Conservation (phyloP, 1,140 invertebrate genomes). For the Nixonia krombeini region DNA sequence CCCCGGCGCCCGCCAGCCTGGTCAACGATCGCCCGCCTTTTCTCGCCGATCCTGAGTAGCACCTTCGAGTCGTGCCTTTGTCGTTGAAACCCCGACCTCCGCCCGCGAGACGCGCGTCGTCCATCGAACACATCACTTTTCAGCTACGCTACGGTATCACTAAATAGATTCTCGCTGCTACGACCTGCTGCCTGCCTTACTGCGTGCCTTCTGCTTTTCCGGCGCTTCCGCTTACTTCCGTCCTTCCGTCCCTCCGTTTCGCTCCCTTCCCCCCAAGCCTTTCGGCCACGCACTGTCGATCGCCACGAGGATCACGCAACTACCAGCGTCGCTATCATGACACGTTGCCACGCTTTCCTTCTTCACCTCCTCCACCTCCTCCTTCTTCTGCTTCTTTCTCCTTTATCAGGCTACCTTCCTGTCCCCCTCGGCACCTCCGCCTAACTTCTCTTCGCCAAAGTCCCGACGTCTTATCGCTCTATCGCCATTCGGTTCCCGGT, state of each 20-base stretch:
- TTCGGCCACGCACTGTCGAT: conserved; percentile 23
- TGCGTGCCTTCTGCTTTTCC: conserved; percentile 4
- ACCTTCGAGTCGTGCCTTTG: conserved; percentile 36
- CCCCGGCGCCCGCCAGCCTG: conserved; percentile 70
- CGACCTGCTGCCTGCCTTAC: neutral
- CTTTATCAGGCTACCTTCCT: conserved; percentile 15
- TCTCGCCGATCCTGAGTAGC: conserved; percentile 56
- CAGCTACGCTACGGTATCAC: conserved; percentile 29
- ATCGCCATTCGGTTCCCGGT: conserved; percentile 28
- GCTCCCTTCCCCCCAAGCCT: no score
- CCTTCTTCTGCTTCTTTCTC: neutral
- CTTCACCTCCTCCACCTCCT: neutral
- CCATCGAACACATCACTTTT: conserved; percentile 70
- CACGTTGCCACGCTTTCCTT: neutral
- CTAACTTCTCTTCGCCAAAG: conserved; percentile 3
- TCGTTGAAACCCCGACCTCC: conserved; percentile 64
- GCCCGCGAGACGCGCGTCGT: conserved; percentile 67
- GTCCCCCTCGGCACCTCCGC: conserved; percentile 9
- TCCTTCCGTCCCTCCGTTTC: neutral
- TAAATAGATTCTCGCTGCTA: conserved; percentile 20
- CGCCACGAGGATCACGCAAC: conserved; percentile 36
- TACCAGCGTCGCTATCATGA: conserved; percentile 29
- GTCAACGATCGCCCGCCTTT: conserved; percentile 64
- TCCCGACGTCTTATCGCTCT: conserved; percentile 27
- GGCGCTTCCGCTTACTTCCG: conserved; percentile 1